Base-by-base conservation (phyloP, 2,888 invertebrate genomes). In the Tenthredo notha region DNA sequence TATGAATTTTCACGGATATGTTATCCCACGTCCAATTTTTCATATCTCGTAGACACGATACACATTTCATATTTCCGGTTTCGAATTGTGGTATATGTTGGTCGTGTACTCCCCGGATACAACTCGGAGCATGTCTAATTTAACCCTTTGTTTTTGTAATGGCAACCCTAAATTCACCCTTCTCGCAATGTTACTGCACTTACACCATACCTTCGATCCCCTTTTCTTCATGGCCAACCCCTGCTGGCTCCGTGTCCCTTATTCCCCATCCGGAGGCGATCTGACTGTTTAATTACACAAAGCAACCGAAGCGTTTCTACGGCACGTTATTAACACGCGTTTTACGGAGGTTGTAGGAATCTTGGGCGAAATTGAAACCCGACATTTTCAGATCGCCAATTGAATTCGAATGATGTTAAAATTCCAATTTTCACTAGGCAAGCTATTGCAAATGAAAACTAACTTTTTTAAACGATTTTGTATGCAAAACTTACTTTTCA, bases 131-230 rank as follows among this genome's bases (percentile, higher is more conserved):
- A 21, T 18, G 67, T 67, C 15, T 61, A 83, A 83, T 70, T 29
- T 21, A 83, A 67, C 83, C 83, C 83, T 83, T 83, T 70, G 83
- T 70, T 67, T 83, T 83, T 70, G 67, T 70, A 83, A 70, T 47
- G 47, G 65, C 43, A 83, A 70, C 67, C 83, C 83, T 70, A 83
- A 83, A 47, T 29, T 83, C 47, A 47, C n/a, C 83, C 61, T 67
- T 3, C 37, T 47, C 29, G 65, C 43, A 29, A 77, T 83, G 80
- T 61, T 40, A 40, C 80, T 80, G 70, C 67, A 67, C 83, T 83
- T 47, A 47, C 67, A 47, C 83, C 50, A 61, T 54, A 77, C 37
- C 80, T 80, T 61, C 78, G 50, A 54, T 77, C 77, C 77, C 78
- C 50, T 54, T 78, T 80, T 29, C 77, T 50, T 77, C 50, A 33